A percentile compares a stretch with the other conserved stretches of the same genome.
These are phyloP conservation scores for Coronaproctus castanopsis DNA, from an alignment of 2,888 invertebrate species.

Conservation along the genomic window DNA sequence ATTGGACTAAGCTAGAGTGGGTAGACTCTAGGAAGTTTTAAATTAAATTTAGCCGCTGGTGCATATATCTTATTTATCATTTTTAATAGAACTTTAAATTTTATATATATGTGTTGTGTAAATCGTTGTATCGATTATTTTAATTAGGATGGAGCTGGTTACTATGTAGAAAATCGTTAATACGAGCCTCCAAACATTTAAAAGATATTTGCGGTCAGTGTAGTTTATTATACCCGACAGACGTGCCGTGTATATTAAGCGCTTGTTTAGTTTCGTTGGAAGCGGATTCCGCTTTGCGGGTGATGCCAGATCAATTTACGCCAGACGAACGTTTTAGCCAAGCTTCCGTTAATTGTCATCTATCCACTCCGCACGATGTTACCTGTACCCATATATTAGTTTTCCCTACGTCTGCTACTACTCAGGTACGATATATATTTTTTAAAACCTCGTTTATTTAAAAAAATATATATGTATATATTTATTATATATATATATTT, in stretches of 20 bases:
- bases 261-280: slow-evolving; percentile 96
- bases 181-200: slow-evolving; percentile 66
- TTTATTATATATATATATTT: too few relatives aligned
- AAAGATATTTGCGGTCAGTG: slow-evolving; percentile 84
- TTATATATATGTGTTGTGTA: too few relatives aligned
- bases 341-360: slow-evolving; percentile 65
- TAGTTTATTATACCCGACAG: slow-evolving; percentile 53
- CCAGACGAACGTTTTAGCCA: slow-evolving; percentile 84
- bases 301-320: slow-evolving; percentile 87
- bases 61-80: not conserved
- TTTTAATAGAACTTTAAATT: too few relatives aligned
- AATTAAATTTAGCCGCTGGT: not conserved
- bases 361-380: slow-evolving; percentile 90
- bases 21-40: not conserved
- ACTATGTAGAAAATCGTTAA: slow-evolving; percentile 71
- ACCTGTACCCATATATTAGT: slow-evolving; percentile 95
- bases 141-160: slow-evolving; percentile 83
- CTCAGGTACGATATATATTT: slow-evolving; percentile 40
- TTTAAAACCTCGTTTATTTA: not conserved
- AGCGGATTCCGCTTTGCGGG: slow-evolving; percentile 63
- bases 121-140: too few relatives aligned
- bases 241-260: slow-evolving; percentile 78
- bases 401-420: slow-evolving; percentile 90
- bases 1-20: not conserved
- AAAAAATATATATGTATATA: too few relatives aligned